phyloP scores from a whole-genome alignment of 2,888 invertebrate genomes.

The Drosophila multiciliata region DNA sequence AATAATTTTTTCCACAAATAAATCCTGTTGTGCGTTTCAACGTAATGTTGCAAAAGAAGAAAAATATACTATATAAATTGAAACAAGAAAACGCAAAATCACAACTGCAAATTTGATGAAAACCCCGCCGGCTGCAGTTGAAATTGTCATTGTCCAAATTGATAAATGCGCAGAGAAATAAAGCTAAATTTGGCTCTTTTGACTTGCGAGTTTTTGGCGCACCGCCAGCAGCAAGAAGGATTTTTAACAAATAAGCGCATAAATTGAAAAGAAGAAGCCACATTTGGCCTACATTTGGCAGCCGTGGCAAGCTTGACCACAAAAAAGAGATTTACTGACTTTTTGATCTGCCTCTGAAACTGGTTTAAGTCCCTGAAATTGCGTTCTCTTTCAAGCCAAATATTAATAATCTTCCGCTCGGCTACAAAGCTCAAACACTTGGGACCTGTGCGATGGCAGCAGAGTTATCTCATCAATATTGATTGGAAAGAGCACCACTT shows the following conservation, averaged over 20 bases:
- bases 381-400: constrained; percentile 35
- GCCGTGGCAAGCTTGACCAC: constrained; percentile 42
- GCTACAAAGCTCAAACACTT: constrained; percentile 42
- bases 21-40: constrained; percentile 27
- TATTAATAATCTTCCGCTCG: constrained; percentile 38
- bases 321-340: constrained; percentile 10
- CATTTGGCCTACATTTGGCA: constrained; percentile 50
- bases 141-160: constrained; percentile 53
- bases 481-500: constrained; percentile 16
- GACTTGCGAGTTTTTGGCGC: constrained; percentile 30
- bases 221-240: constrained; percentile 26
- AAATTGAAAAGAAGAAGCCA: constrained; percentile 57
- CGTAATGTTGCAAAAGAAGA: constrained; percentile 12
- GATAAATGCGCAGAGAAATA: constrained; percentile 54
- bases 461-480: constrained; percentile 65
- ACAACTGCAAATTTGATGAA: constrained; percentile 40
- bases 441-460: constrained; percentile 14
- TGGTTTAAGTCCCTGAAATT: constrained; percentile 43
- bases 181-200: constrained; percentile 28
- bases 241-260: constrained; percentile 63
- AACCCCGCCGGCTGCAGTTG: constrained; percentile 17
- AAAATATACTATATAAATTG: neutral
- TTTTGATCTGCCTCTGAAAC: constrained; percentile 26
- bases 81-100: constrained; percentile 36
- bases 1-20: constrained; percentile 34